Percentiles rank a stretch among this genome's conserved stretches.
These are phyloP conservation scores for Parazoanthus darwini DNA, from an alignment of 92 coral and sea anemone species.

Conservation along the genomic window DNA sequence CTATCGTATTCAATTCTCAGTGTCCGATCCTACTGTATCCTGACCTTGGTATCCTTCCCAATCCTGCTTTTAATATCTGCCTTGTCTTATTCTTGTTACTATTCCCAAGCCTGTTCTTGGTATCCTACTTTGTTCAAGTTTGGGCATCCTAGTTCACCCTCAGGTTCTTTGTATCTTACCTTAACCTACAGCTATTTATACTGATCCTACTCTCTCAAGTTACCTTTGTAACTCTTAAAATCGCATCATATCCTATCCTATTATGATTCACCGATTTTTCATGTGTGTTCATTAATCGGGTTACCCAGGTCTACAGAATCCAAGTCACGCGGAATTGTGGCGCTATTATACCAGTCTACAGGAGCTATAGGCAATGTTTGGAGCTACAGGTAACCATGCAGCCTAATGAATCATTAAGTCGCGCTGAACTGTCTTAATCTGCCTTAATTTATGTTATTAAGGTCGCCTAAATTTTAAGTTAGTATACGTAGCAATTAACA, in stretches of 20 bases:
- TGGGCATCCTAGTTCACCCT: neutral
- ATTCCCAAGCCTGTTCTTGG: neutral
- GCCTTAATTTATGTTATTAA: too few relatives aligned
- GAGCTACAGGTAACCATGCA: constrained; percentile 15
- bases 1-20: too few relatives aligned
- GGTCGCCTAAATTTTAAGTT: too few relatives aligned
- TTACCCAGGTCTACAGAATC: constrained; percentile 22
- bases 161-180: neutral
- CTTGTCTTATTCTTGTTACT: neutral
- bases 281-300: neutral
- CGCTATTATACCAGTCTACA: constrained; percentile 21
- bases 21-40: neutral
- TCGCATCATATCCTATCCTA: neutral
- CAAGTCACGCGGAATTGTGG: constrained; percentile 27
- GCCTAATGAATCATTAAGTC: neutral
- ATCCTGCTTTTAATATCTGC: too few relatives aligned
- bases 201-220: too few relatives aligned
- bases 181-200: neutral
- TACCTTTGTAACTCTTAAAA: too few relatives aligned
- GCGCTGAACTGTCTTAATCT: too few relatives aligned
- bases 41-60: neutral
- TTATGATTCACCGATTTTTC: neutral
- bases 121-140: neutral
- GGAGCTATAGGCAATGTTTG: constrained; percentile 23
- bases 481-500: too few relatives aligned